These are phyloP conservation scores for Spinibarbus caldwelli DNA, from an alignment of 2,797 vertebrate species.

Conservation along the genomic window DNA sequence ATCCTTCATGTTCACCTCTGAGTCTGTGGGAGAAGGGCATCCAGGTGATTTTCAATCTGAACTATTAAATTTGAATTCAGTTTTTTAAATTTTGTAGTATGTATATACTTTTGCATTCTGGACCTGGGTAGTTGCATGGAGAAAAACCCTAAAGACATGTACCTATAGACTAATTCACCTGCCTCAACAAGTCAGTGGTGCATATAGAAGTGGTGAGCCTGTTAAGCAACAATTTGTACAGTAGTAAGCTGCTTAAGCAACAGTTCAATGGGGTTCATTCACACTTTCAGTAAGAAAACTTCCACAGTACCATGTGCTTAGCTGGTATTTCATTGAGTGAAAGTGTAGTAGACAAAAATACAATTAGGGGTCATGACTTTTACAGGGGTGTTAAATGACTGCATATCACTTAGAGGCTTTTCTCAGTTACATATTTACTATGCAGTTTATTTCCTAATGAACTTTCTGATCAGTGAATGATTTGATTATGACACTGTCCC, in stretches of 20 bases:
- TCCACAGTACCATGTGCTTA: constrained; percentile 27
- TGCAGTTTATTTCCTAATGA: constrained; percentile 10
- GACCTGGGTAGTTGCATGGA: background rate
- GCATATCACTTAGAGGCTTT: background rate
- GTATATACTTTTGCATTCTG: background rate
- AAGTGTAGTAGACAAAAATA: constrained; percentile 42
- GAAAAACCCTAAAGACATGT: background rate
- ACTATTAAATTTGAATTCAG: background rate
- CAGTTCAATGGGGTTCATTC: constrained; percentile 37
- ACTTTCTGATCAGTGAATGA: background rate
- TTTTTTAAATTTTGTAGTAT: background rate
- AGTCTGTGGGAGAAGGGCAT: constrained; percentile 98
- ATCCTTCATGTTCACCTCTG: constrained; percentile 97
- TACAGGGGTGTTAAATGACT: constrained; percentile 26
- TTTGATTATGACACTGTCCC: background rate
- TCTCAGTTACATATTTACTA: constrained; percentile 26
- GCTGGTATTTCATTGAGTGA: constrained; percentile 57
- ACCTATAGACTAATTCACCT: constrained; percentile 41
- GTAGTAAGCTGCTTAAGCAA: background rate
- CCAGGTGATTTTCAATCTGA: constrained; percentile 84
- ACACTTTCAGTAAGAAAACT: constrained; percentile 9
- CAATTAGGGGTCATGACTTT: constrained; percentile 16
- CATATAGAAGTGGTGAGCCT: background rate
- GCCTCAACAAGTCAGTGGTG: constrained; percentile 32
- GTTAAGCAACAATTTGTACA: constrained; percentile 3